Evolutionary conservation across 2,888 invertebrate species (phyloP).

Genomic region (Calameuta filiformis): DNA sequence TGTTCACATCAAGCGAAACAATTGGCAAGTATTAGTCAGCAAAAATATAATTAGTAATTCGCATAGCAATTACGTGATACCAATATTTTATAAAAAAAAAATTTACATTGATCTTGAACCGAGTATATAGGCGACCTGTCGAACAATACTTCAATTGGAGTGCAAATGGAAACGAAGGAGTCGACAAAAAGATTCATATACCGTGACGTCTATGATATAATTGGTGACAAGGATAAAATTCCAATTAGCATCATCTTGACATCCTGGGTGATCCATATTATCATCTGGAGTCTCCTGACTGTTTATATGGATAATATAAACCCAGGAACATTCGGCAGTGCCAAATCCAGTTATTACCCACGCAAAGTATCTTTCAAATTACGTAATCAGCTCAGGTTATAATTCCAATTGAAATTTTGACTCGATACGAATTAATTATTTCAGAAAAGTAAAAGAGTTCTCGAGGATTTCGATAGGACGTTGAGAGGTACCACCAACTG

Average conservation of each 20-base stretch:
- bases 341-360: conserved; percentile 31
- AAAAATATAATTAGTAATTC: not conserved
- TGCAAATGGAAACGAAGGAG: not conserved
- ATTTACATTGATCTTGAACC: not conserved
- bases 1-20: conserved; percentile 24
- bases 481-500: conserved; percentile 34
- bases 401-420: not conserved
- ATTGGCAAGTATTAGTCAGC: conserved; percentile 12
- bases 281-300: conserved; percentile 29
- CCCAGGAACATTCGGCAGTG: conserved; percentile 31
- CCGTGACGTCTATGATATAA: conserved; percentile 1
- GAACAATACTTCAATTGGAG: not conserved
- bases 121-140: conserved; percentile 1
- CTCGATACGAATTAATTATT: not conserved
- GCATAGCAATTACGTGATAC: not conserved
- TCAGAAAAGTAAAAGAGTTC: not conserved
- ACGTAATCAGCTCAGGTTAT: not conserved
- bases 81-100: not conserved
- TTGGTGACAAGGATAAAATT: conserved; percentile 14
- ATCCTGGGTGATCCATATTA: conserved; percentile 29
- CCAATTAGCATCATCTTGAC: conserved; percentile 23
- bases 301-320: conserved; percentile 33
- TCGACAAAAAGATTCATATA: not conserved
- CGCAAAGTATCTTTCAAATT: conserved; percentile 19
- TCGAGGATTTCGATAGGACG: conserved; percentile 12